Evolutionary conservation across 2,113 vertebrate genomes (phyloP).

Genomic region (Leucopsar rothschildi): DNA sequence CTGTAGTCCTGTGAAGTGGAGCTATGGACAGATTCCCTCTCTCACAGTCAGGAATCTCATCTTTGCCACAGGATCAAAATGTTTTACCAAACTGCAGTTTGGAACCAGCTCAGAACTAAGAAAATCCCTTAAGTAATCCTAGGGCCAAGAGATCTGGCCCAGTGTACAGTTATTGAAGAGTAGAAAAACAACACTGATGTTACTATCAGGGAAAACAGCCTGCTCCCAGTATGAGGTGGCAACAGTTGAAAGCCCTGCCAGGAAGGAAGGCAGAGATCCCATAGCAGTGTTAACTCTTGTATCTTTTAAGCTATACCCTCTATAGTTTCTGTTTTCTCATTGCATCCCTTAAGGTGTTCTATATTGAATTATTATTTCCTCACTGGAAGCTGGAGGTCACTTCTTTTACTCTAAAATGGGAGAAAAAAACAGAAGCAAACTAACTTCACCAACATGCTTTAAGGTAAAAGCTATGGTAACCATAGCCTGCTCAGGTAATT

Average conservation of each 20-base stretch:
- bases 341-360: not conserved
- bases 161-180: fast-evolving
- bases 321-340: not conserved
- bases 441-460: not conserved
- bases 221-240: not conserved
- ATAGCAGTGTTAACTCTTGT: not conserved
- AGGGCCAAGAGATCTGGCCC: not conserved
- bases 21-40: not conserved
- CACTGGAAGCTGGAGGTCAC: not conserved
- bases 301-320: not conserved
- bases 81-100: not conserved
- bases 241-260: not conserved
- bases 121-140: not conserved
- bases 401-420: not conserved
- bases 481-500: not conserved
- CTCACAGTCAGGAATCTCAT: not conserved
- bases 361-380: not conserved
- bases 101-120: not conserved
- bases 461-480: not conserved
- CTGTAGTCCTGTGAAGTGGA: not conserved
- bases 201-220: not conserved
- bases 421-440: not conserved
- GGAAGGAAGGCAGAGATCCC: not conserved
- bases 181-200: not conserved
- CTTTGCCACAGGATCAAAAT: not conserved